Evolutionary conservation across 2,113 vertebrate species (phyloP).

Genomic region (Todiramphus saurophagus): DNA sequence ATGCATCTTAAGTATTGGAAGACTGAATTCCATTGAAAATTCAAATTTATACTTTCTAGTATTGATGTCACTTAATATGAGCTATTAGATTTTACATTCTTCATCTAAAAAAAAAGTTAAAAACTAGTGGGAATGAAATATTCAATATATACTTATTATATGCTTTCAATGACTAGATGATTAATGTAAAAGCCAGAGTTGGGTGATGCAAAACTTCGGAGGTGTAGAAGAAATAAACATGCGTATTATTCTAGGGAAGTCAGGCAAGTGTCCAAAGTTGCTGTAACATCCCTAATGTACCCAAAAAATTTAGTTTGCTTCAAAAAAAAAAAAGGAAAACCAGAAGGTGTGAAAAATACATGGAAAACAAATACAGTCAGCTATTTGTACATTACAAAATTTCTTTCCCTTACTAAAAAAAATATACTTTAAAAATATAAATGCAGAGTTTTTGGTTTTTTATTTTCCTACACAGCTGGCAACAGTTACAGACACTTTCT

Average conservation of each 20-base stretch:
- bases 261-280: neutral
- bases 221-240: neutral
- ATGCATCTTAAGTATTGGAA: neutral
- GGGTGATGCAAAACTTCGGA: neutral
- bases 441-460: neutral
- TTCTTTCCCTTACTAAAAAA: neutral
- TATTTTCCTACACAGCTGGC: neutral
- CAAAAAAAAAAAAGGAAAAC: neutral
- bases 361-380: neutral
- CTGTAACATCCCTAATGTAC: neutral
- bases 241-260: neutral
- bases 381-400: neutral
- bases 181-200: neutral
- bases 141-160: neutral
- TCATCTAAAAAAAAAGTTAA: neutral
- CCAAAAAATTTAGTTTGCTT: neutral
- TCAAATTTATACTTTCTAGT: neutral
- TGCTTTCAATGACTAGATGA: neutral
- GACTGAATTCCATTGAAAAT: neutral
- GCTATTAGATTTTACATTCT: neutral
- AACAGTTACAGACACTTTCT: neutral
- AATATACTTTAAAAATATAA: neutral
- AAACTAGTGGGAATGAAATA: neutral
- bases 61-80: neutral
- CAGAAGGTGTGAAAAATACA: neutral